These are phyloP conservation scores for Callithrix jacchus DNA, from an alignment of 2,113 vertebrate species.

Conservation along the genomic window DNA sequence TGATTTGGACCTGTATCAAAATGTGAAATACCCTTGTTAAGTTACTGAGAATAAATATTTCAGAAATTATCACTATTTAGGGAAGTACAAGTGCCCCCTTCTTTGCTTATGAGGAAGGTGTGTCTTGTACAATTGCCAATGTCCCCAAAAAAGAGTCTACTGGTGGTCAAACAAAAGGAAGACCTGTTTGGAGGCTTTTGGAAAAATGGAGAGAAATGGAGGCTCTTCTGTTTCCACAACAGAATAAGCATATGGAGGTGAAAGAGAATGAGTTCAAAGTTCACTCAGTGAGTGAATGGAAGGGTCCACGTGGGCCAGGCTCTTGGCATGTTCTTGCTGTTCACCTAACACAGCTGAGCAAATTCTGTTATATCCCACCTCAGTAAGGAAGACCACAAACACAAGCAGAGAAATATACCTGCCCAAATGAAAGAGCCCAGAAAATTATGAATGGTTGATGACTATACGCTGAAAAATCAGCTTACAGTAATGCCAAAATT, in stretches of 20 bases:
- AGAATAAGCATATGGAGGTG: not conserved
- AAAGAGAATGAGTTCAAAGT: not conserved
- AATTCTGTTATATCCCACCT: fast-evolving
- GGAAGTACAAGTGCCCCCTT: not conserved
- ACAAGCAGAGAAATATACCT: not conserved
- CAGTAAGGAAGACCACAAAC: not conserved
- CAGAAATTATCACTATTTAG: not conserved
- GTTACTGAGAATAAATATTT: not conserved
- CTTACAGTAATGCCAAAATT: not conserved
- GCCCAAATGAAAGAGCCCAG: too few species aligned
- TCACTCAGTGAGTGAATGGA: fast-evolving
- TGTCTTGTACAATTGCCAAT: not conserved
- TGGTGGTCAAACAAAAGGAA: not conserved
- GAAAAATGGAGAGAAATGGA: not conserved
- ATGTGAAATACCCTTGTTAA: not conserved
- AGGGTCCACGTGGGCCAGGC: not conserved
- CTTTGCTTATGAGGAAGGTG: not conserved
- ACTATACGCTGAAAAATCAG: not conserved
- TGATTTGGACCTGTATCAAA: not conserved
- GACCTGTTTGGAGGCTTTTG: not conserved
- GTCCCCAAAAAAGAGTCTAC: not conserved
- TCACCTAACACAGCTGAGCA: not conserved
- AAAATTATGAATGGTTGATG: not conserved
- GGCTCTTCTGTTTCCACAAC: not conserved
- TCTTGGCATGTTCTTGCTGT: not conserved